phyloP scores from a whole-genome alignment of 2,888 invertebrate genomes.

The Cacoxenus indagator region DNA sequence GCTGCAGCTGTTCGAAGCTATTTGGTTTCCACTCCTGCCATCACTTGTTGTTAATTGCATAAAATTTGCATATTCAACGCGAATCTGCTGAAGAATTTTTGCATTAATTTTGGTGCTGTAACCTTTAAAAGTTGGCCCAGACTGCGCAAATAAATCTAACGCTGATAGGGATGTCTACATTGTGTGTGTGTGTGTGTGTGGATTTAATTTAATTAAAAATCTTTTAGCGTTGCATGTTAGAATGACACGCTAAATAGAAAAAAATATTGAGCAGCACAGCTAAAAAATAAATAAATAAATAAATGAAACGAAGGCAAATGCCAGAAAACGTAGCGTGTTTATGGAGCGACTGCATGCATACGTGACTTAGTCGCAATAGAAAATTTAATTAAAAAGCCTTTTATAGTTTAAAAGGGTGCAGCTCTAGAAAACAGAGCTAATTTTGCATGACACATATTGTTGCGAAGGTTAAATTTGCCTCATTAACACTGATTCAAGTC shows the following conservation, averaged over 20 bases:
- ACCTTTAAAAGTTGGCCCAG: background rate
- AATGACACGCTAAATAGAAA: background rate
- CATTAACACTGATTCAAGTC: background rate
- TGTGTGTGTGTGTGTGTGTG: background rate
- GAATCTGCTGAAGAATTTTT: conserved; percentile 20
- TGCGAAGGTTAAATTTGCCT: background rate
- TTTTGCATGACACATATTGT: background rate
- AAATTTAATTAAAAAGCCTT: conserved; percentile 2
- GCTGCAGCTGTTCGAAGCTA: background rate
- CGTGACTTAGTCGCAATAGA: background rate
- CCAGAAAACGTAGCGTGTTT: background rate
- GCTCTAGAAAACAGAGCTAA: too few relatives aligned
- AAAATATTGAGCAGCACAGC: background rate
- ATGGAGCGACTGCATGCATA: background rate
- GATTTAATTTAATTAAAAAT: background rate
- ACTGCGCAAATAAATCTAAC: background rate
- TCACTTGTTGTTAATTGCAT: conserved; percentile 41
- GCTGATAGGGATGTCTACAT: background rate
- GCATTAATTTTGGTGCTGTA: background rate
- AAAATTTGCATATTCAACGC: conserved; percentile 50
- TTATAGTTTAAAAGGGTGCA: background rate
- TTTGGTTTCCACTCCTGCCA: background rate
- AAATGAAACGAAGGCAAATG: background rate
- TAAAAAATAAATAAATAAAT: background rate
- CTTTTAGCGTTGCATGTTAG: background rate